Evolutionary conservation across 2,113 vertebrate genomes (phyloP), one percentile per base, ranked within the genome.

Genomic region (Mirounga angustirostris): DNA sequence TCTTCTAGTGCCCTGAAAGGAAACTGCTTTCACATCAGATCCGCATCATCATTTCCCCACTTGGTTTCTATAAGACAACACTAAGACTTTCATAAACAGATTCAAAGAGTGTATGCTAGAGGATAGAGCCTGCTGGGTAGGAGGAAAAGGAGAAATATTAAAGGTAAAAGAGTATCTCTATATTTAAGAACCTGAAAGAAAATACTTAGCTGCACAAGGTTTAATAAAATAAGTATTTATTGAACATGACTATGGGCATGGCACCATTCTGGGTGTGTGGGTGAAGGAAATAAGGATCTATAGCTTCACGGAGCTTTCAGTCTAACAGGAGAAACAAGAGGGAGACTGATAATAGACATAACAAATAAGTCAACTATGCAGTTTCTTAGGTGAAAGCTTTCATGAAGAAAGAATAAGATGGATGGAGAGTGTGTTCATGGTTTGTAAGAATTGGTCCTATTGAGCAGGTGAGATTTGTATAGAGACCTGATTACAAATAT

Each of bases 41-140:
- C 7, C 1, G 76, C 7, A 4, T 18, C 19, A 18, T 26, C 7
- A 26, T 59, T 79, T 65, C 30, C 6, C 33, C 19, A 14, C 12
- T 73, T 36, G 21, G 7, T 71, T 95, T 80, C 63, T 59, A 36
- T 56, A 13, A 88, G 2, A 63, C 7, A 24, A 1, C 28, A 40
- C 8, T 56, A 28, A 33, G 4, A 50, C 14, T 65, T 95, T 78
- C 43, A 33, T 33, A 33, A 71, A 36, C 3, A 65, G 15, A 71
- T 52, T 54, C 50, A n/a, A 74, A 36, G 30, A 73, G 0, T n/a
- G 4, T 58, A 4, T 36, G 15, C 0, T 18, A 71, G 22, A 43
- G 5, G 14, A 56, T 16, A 54, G 18, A 14, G 5, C 14, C 7
- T 65, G 2, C 33, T 5, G 24, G 0, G 3, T 15, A 78, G 33